Evolutionary conservation across 2,888 invertebrate species (phyloP).

Genomic region (Spisula subtruncata): DNA sequence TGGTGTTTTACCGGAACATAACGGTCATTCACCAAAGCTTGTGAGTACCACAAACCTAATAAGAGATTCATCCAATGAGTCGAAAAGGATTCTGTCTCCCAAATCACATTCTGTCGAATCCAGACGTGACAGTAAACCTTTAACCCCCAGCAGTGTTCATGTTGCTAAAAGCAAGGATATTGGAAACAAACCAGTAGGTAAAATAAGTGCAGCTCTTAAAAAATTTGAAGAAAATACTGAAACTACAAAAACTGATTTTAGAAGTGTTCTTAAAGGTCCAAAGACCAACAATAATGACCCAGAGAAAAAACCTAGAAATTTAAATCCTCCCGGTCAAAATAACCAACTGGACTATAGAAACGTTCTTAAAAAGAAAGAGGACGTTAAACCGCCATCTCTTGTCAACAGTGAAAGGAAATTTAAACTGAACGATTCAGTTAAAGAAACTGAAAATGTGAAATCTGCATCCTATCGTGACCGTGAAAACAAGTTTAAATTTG

Average conservation of each 20-base stretch:
- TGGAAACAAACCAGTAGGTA: slow-evolving; percentile 35
- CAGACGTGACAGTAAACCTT: not conserved
- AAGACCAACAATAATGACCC: slow-evolving; percentile 20
- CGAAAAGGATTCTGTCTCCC: slow-evolving; percentile 43
- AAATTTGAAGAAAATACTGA: slow-evolving; percentile 40
- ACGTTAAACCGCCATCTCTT: slow-evolving; percentile 34
- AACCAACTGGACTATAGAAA: slow-evolving; percentile 57
- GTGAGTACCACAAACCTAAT: slow-evolving; percentile 29
- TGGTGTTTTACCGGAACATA: slow-evolving; percentile 28
- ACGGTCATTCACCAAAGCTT: slow-evolving; percentile 42
- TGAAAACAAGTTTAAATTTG: slow-evolving; percentile 33
- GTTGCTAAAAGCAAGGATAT: slow-evolving; percentile 30
- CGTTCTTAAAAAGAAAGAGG: slow-evolving; percentile 59
- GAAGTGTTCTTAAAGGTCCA: slow-evolving; percentile 41
- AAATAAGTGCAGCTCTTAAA: slow-evolving; percentile 42
- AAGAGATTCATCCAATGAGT: slow-evolving; percentile 9
- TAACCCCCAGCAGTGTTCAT: slow-evolving; percentile 38
- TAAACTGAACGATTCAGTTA: slow-evolving; percentile 59
- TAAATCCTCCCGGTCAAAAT: slow-evolving; percentile 25
- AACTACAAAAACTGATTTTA: slow-evolving; percentile 36
- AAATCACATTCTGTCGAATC: slow-evolving; percentile 52
- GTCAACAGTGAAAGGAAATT: slow-evolving; percentile 31
- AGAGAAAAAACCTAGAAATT: not conserved
- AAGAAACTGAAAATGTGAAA: slow-evolving; percentile 53
- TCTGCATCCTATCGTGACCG: slow-evolving; percentile 25